phyloP scores from a whole-genome alignment of 2,888 invertebrate species.

The Caenorhabditis uteleia region DNA sequence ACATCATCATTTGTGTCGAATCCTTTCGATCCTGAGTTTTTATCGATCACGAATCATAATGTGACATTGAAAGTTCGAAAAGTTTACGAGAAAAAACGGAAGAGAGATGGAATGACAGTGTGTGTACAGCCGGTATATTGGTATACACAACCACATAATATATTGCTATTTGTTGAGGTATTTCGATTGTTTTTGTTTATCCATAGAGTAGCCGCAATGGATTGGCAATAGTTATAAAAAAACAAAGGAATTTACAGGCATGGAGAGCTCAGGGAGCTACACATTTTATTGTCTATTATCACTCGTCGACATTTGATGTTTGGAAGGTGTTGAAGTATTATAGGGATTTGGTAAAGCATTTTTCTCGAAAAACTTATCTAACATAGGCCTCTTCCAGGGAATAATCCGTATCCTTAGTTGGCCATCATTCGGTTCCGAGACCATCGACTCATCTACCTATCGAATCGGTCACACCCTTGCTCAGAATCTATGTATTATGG shows the following conservation, averaged over 20 bases:
- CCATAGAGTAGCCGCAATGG: background rate
- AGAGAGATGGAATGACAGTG: slow-evolving; percentile 33
- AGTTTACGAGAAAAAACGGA: slow-evolving; percentile 1
- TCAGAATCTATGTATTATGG: slow-evolving; percentile 48
- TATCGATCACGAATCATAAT: background rate
- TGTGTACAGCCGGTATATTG: slow-evolving; percentile 56
- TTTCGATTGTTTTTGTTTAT: background rate
- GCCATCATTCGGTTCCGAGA: slow-evolving; percentile 17
- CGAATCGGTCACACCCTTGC: slow-evolving; percentile 52
- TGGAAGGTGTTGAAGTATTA: slow-evolving; percentile 39
- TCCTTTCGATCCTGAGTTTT: no score
- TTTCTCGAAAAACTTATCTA: background rate
- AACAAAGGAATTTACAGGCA: slow-evolving; percentile 14
- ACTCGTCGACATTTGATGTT: slow-evolving; percentile 40
- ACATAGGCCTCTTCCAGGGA: slow-evolving; percentile 1
- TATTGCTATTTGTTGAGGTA: slow-evolving; percentile 46
- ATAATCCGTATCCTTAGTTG: slow-evolving; percentile 15
- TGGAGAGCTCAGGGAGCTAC: slow-evolving; percentile 48
- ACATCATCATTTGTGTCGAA: background rate
- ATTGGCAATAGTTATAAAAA: background rate
- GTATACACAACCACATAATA: slow-evolving; percentile 46
- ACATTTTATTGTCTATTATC: slow-evolving; percentile 47
- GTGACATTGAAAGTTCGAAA: slow-evolving; percentile 1
- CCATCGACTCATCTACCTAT: slow-evolving; percentile 36
- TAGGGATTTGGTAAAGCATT: slow-evolving; percentile 20